Evolutionary conservation across 2,797 vertebrate genomes (phyloP).

Genomic region (Taenioides sp.): DNA sequence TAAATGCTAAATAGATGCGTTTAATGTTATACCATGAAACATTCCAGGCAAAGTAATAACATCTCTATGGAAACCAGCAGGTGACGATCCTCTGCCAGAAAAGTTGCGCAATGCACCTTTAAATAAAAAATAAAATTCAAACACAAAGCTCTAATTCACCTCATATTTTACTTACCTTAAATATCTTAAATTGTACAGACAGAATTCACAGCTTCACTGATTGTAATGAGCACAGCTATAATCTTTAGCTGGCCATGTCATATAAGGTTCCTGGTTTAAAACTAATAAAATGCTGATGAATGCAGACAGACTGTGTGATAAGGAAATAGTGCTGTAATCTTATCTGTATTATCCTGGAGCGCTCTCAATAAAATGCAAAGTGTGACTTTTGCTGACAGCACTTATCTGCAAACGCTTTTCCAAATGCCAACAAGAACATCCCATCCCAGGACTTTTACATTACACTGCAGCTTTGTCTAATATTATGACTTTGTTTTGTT

Average conservation of each 20-base stretch:
- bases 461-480: conserved; percentile 9
- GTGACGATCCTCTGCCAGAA: no score
- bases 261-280: conserved; percentile 40
- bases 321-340: conserved; percentile 63
- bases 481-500: conserved; percentile 10
- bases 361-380: conserved; percentile 48
- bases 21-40: no score
- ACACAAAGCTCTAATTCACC: no score
- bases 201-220: neutral
- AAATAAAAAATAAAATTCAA: no score
- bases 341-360: conserved; percentile 32
- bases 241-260: neutral
- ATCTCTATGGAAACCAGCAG: no score
- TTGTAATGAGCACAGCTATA: conserved; percentile 1
- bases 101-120: no score
- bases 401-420: conserved; percentile 21
- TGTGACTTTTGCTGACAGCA: conserved; percentile 41
- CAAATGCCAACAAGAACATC: conserved; percentile 34
- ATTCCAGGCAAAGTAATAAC: no score
- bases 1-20: no score
- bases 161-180: no score
- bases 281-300: conserved; percentile 47
- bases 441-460: conserved; percentile 34
- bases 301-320: conserved; percentile 52
- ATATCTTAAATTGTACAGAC: neutral